Evolutionary conservation across 2,113 vertebrate species (phyloP).

Genomic region (Irena cyanogastra): DNA sequence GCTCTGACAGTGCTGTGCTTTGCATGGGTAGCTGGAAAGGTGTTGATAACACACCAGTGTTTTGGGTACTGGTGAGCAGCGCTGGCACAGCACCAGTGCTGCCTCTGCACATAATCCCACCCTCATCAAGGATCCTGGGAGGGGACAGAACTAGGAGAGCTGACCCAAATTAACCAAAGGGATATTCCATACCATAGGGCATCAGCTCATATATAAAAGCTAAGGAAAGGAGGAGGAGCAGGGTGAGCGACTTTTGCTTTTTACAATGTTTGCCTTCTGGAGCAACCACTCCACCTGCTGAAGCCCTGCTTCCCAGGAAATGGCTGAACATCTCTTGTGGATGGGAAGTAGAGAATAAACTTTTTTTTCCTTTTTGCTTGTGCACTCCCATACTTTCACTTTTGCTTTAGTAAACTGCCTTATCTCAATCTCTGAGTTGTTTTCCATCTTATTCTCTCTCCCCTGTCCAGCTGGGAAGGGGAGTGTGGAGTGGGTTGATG

Average conservation of each 20-base stretch:
- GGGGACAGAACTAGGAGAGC: neutral
- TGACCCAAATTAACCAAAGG: neutral
- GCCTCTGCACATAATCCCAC: too few relatives aligned
- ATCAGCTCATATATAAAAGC: neutral
- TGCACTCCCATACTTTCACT: neutral
- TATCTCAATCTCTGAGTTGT: neutral
- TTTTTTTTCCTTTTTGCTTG: neutral
- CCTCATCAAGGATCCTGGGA: neutral
- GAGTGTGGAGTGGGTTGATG: neutral
- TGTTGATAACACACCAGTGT: neutral
- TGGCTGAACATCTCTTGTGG: neutral
- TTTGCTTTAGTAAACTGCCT: neutral
- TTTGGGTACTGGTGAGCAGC: neutral
- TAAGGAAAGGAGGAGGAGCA: neutral
- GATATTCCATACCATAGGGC: too few relatives aligned
- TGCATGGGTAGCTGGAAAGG: neutral
- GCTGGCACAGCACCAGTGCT: neutral
- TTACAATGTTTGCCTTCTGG: neutral
- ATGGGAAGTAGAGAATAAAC: neutral
- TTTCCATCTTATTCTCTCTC: neutral
- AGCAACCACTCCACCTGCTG: neutral
- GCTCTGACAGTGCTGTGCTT: neutral
- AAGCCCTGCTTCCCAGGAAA: neutral
- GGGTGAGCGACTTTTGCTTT: neutral
- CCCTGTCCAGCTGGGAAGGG: neutral